These are phyloP conservation scores for Cerceris rybyensis DNA, from an alignment of 2,888 invertebrate genomes.

Conservation along the genomic window DNA sequence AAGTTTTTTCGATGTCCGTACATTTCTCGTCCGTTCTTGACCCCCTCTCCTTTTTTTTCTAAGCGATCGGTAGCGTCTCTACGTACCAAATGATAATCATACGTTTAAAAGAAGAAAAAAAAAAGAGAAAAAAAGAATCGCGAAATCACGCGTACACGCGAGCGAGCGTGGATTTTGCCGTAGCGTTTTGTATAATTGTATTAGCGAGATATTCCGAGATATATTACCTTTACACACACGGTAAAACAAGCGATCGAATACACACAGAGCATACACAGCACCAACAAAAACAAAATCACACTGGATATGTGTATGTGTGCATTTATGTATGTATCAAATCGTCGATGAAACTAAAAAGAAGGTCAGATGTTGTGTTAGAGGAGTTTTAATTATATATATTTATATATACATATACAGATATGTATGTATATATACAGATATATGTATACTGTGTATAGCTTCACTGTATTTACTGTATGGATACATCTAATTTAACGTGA, in stretches of 20 bases:
- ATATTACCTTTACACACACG: constrained; percentile 27
- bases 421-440: too few relatives aligned
- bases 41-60: constrained; percentile 47
- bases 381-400: constrained; percentile 45
- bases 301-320: constrained; percentile 57
- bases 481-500: constrained; percentile 71
- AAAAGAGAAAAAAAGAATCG: constrained; percentile 12
- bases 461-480: constrained; percentile 66
- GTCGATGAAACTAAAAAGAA: constrained; percentile 28
- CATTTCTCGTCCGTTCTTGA: constrained; percentile 47
- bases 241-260: neutral
- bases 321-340: constrained; percentile 67
- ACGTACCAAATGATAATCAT: constrained; percentile 37
- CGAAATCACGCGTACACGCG: constrained; percentile 21
- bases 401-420: neutral
- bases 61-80: constrained; percentile 43
- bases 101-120: constrained; percentile 33
- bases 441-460: constrained; percentile 65
- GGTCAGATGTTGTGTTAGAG: constrained; percentile 38
- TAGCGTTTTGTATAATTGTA: constrained; percentile 72
- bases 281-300: constrained; percentile 61
- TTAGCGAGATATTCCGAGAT: constrained; percentile 59
- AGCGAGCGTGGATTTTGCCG: constrained; percentile 22
- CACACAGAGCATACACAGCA: constrained; percentile 57
- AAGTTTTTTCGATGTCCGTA: constrained; percentile 55